Percentiles rank a stretch among this genome's conserved stretches.
phyloP scores from a whole-genome alignment of 2,113 vertebrate genomes.

The Rhabdomys dilectus region DNA sequence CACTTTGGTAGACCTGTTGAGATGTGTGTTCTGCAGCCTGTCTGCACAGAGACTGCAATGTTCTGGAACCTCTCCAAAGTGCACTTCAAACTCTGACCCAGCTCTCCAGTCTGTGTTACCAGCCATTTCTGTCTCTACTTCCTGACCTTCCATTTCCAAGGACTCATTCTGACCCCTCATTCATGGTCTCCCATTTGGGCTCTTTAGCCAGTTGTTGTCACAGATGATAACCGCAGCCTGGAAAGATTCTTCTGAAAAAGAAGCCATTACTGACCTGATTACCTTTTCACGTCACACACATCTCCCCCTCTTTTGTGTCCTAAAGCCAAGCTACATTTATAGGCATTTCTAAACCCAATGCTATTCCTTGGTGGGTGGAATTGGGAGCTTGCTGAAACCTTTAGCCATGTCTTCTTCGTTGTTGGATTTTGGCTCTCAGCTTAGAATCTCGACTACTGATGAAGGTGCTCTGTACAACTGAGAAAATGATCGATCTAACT shows the following conservation, averaged over 20 bases:
- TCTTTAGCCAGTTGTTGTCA: neutral
- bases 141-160: neutral
- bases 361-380: neutral
- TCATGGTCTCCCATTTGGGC: neutral
- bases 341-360: fast-evolving
- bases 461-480: neutral
- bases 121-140: neutral
- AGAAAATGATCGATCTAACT: neutral
- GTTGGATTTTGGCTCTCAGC: neutral
- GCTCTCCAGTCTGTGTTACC: neutral
- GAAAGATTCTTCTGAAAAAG: neutral
- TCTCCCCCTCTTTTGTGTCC: neutral
- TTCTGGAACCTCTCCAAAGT: no score
- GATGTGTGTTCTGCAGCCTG: neutral
- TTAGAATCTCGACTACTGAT: neutral
- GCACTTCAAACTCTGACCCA: neutral
- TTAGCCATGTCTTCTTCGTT: neutral
- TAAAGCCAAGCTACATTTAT: fast-evolving
- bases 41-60: neutral
- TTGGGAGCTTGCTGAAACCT: neutral
- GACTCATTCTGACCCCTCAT: neutral
- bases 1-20: neutral
- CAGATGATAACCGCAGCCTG: neutral
- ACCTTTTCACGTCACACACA: neutral
- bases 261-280: neutral